A percentile compares a stretch with the other conserved stretches of the same genome.
Evolutionary conservation across 2,113 vertebrate genomes (phyloP).

Genomic region (Myiagra hebetior): DNA sequence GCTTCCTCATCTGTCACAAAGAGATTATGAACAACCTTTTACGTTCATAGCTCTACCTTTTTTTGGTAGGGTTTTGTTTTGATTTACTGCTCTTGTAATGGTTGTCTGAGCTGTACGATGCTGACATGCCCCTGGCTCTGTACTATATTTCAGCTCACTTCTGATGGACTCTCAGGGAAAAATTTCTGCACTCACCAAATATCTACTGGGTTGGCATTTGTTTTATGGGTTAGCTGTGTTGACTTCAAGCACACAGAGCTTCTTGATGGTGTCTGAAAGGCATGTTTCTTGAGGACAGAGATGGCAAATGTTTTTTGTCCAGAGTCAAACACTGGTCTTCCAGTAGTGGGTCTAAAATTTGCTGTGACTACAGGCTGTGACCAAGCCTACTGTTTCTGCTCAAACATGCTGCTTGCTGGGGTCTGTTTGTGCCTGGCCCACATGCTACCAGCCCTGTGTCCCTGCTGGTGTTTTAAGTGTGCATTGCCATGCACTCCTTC

Average conservation of each 20-base stretch:
- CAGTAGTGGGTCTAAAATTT: neutral
- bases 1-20: neutral
- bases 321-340: neutral
- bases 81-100: neutral
- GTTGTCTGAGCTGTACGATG: neutral
- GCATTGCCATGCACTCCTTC: neutral
- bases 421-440: neutral
- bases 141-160: neutral
- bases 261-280: neutral
- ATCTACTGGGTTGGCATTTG: neutral
- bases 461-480: neutral
- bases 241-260: neutral
- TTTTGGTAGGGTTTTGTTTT: neutral
- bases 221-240: neutral
- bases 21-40: neutral
- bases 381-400: neutral
- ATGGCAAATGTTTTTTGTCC: neutral
- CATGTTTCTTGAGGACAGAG: neutral
- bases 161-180: neutral
- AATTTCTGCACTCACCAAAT: neutral
- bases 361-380: neutral
- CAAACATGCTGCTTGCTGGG: neutral
- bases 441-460: accelerated
- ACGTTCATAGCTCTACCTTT: neutral
- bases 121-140: neutral